Percentiles rank a stretch among this genome's conserved stretches.
Evolutionary conservation across 2,797 vertebrate genomes (phyloP).

Genomic region (Cottoperca gobio): DNA sequence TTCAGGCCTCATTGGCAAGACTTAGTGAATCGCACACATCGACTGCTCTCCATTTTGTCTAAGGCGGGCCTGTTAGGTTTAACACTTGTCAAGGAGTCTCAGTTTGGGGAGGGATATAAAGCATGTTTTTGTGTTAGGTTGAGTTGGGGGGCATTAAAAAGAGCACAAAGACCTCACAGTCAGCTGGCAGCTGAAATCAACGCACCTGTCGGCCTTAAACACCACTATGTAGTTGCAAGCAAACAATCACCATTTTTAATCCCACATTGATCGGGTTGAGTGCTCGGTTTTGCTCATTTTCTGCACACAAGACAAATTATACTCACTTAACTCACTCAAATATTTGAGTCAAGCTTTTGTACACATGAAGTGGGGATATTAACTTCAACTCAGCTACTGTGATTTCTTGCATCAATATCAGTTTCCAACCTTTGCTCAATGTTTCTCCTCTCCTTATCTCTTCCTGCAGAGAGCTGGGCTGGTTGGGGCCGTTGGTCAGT

Average conservation of each 20-base stretch:
- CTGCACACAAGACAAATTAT: slow-evolving; percentile 33
- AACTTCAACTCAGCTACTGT: neutral
- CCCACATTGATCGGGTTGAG: slow-evolving; percentile 18
- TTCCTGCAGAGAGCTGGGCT: slow-evolving; percentile 91
- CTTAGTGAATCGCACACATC: slow-evolving; percentile 56
- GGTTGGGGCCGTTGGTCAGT: slow-evolving; percentile 95
- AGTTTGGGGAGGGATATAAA: slow-evolving; percentile 38
- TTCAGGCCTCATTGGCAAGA: slow-evolving; percentile 63
- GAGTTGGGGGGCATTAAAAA: slow-evolving; percentile 15
- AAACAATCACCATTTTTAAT: slow-evolving; percentile 60
- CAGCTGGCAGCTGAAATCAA: slow-evolving; percentile 76
- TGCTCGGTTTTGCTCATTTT: slow-evolving; percentile 7
- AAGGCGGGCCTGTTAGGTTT: slow-evolving; percentile 31
- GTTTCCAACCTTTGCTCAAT: slow-evolving; percentile 17
- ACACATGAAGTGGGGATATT: neutral
- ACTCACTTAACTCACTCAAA: too few relatives aligned
- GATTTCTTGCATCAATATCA: neutral
- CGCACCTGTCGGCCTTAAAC: slow-evolving; percentile 49
- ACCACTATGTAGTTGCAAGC: slow-evolving; percentile 49
- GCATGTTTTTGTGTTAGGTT: slow-evolving; percentile 47
- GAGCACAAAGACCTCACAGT: slow-evolving; percentile 77
- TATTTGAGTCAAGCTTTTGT: slow-evolving; percentile 13
- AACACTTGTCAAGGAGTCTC: slow-evolving; percentile 31
- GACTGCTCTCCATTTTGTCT: slow-evolving; percentile 27
- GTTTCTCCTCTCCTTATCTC: slow-evolving; percentile 1